Evolutionary conservation across 2,113 vertebrate genomes (phyloP), one percentile per base, ranked within the genome.

Genomic region (Chlorodrepanis virens): DNA sequence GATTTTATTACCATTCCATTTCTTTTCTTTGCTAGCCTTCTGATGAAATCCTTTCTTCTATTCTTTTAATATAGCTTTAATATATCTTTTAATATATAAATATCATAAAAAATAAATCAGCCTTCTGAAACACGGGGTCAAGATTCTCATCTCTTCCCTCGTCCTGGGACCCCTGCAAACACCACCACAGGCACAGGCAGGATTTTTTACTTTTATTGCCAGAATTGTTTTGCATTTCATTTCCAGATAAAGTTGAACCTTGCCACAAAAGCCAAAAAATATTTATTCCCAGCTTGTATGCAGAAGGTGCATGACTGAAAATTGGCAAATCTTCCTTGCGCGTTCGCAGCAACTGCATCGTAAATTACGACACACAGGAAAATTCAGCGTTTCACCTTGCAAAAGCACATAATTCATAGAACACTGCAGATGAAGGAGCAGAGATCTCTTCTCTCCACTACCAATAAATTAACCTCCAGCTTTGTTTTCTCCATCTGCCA

Each of bases 401-500:
- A 77, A 31, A 71, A 80, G 90, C 94, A 60, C 59, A 85, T 95
- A 94, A 94, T 9, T 94, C 95, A 93, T 11, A 40, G 79, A 83
- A 86, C 10, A 71, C 86, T 80, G 71, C 82, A 93, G 82, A 68
- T 81, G 82, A 86, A 87, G 60, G 59, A 45, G 39, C 59, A 95
- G 42, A 79, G 77, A 87, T 59, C 35, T 74, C 77, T 61, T 47
- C 39, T 49, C 65, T 79, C 49, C 37, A 81, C 84, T 83, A 80
- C 79, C 89, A 89, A 94, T 96, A 96, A 96, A 96, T 96, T 93
- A 97, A 82, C 50, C 76, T 77, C 21, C 59, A 89, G 21, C 22
- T 67, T 89, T 93, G 89, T 96, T 94, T 92, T 93, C 85, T 87
- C 45, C 84, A 95, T 94, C 93, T 91, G 90, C 92, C 90, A 91